phyloP scores from a whole-genome alignment of 2,113 vertebrate species.

The Pelusios castaneus region DNA sequence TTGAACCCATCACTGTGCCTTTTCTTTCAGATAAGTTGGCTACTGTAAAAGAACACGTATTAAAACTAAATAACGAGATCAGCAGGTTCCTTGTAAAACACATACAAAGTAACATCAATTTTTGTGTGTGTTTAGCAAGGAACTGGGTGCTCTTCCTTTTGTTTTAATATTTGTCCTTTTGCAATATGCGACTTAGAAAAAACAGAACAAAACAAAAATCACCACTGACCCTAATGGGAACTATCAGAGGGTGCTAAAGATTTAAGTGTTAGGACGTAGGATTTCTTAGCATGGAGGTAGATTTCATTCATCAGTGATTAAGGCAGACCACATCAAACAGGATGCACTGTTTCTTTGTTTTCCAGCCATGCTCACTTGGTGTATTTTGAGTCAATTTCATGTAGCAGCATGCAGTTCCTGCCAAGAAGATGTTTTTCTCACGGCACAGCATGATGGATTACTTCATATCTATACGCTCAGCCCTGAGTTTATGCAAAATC shows the following conservation, averaged over 20 bases:
- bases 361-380: constrained; percentile 41
- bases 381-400: constrained; percentile 47
- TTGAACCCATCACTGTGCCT: not conserved
- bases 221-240: not conserved
- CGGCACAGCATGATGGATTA: constrained; percentile 52
- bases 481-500: constrained; percentile 3
- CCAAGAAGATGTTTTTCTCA: constrained; percentile 26
- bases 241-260: not conserved
- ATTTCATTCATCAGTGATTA: constrained; percentile 56
- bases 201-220: not conserved
- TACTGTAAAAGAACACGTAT: not conserved
- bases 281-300: constrained; percentile 21
- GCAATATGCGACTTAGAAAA: not conserved
- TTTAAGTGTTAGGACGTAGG: not conserved
- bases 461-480: constrained; percentile 40
- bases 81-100: not conserved
- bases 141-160: not conserved
- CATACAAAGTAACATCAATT: not conserved
- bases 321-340: constrained; percentile 51
- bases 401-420: constrained; percentile 40
- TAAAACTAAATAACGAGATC: accelerated
- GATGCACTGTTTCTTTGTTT: constrained; percentile 49
- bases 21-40: not conserved
- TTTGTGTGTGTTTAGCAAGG: not conserved
- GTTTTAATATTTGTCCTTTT: not conserved